These are phyloP conservation scores for Zaprionus capensis DNA, from an alignment of 1,140 invertebrate species.

Conservation along the genomic window DNA sequence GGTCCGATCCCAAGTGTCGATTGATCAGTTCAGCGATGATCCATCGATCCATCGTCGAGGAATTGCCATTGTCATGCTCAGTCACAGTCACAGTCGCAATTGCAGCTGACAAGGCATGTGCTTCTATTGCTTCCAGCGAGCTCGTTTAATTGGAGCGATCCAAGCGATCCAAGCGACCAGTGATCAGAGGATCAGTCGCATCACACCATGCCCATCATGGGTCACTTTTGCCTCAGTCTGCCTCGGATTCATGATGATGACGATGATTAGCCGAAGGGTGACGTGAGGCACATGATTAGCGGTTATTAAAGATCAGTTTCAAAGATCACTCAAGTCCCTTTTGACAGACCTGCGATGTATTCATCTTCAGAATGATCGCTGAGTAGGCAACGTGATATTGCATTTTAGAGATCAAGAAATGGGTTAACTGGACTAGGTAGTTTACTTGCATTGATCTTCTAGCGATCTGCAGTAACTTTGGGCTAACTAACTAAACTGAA, in stretches of 20 bases:
- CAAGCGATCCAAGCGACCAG: conserved; percentile 1
- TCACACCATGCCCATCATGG: neutral
- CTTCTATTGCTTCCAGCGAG: neutral
- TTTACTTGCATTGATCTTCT: neutral
- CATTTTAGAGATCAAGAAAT: neutral
- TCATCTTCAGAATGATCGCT: neutral
- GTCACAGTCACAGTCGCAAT: neutral
- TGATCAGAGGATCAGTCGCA: neutral
- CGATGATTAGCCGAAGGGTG: neutral
- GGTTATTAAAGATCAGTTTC: conserved; percentile 4
- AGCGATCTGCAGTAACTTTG: neutral
- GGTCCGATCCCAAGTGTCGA: conserved; percentile 24
- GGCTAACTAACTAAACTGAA: neutral
- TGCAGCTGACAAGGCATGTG: neutral
- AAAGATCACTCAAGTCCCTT: neutral
- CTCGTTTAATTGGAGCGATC: conserved; percentile 8
- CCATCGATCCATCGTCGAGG: conserved; percentile 23
- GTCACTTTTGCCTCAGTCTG: neutral
- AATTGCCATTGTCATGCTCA: conserved; percentile 11
- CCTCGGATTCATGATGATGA: neutral
- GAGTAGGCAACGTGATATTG: neutral
- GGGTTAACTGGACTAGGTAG: neutral
- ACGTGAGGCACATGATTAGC: neutral
- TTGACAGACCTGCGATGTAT: neutral
- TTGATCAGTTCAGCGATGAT: conserved; percentile 34